Percentiles rank a stretch among this genome's conserved stretches.
Conservation (phyloP, 2,888 invertebrate genomes). For the Eulithis testata region DNA sequence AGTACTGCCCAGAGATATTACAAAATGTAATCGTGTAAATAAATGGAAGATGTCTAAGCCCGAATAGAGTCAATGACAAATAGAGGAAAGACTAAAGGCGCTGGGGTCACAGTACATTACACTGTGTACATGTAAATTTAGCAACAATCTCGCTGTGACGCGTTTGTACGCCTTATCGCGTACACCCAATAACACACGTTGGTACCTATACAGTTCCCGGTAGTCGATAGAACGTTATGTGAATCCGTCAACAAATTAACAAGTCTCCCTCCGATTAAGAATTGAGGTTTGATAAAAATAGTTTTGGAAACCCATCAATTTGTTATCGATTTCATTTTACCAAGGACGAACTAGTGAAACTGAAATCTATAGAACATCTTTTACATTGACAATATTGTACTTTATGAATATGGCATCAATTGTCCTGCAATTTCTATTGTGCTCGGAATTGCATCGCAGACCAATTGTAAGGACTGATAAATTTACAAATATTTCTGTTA, state of each 20-base stretch:
- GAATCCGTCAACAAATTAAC: constrained; percentile 37
- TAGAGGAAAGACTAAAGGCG: constrained; percentile 20
- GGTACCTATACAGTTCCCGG: not conserved
- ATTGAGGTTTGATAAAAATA: constrained; percentile 66
- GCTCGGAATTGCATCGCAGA: constrained; percentile 2
- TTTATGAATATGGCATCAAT: constrained; percentile 27
- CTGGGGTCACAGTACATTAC: constrained; percentile 16
- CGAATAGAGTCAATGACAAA: constrained; percentile 24
- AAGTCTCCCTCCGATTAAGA: constrained; percentile 59
- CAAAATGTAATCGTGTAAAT: not conserved
- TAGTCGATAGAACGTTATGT: not conserved
- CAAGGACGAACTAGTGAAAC: constrained; percentile 7
- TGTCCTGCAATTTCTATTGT: constrained; percentile 10
- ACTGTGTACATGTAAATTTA: constrained; percentile 13
- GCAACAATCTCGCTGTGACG: constrained; percentile 17
- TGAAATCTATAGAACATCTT: constrained; percentile 26
- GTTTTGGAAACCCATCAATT: constrained; percentile 41
- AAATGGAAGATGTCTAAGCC: not conserved
- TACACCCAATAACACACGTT: constrained; percentile 10
- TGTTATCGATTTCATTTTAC: constrained; percentile 42
- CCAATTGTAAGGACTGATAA: not conserved
- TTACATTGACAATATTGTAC: constrained; percentile 24
- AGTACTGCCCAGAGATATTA: not conserved
- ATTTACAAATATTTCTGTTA: constrained; percentile 9
- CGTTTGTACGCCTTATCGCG: constrained; percentile 16